Conservation (phyloP, 1,140 invertebrate species). For the Dolichoris vasculosae region DNA sequence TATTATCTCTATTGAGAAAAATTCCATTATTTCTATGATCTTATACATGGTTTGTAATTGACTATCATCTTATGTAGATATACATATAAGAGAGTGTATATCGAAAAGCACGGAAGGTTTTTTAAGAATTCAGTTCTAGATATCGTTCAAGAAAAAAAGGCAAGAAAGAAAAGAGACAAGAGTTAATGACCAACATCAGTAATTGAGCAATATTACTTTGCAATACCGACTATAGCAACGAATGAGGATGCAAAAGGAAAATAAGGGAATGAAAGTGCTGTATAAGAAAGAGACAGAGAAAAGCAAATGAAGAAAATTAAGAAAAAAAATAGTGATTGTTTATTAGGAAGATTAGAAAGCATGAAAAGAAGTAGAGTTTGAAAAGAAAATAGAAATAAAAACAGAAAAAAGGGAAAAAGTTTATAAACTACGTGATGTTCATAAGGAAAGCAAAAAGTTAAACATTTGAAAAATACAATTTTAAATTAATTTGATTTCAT, state of each 20-base stretch:
- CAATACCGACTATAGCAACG: slow-evolving; percentile 24
- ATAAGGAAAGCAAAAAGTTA: background rate
- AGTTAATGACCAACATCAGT: background rate
- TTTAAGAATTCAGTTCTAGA: slow-evolving; percentile 52
- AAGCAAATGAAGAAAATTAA: slow-evolving; percentile 44
- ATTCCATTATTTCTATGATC: slow-evolving; percentile 27
- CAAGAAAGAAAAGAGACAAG: slow-evolving; percentile 29
- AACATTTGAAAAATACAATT: background rate
- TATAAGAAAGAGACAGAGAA: background rate
- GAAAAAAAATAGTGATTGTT: slow-evolving; percentile 6
- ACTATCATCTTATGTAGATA: background rate
- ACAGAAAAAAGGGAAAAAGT: slow-evolving; percentile 13
- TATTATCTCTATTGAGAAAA: slow-evolving; percentile 47
- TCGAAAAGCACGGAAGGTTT: slow-evolving; percentile 21
- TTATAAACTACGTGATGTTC: slow-evolving; percentile 27
- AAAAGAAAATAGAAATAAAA: background rate
- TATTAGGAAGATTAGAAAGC: slow-evolving; percentile 4
- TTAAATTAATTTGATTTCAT: background rate
- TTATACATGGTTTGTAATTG: background rate
- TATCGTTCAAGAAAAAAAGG: slow-evolving; percentile 40
- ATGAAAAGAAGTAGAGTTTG: slow-evolving; percentile 26
- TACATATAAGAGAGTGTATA: background rate
- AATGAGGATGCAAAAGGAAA: slow-evolving; percentile 27
- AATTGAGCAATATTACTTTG: slow-evolving; percentile 54
- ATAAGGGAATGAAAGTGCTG: slow-evolving; percentile 36